Percentiles rank a stretch among this genome's conserved stretches.
Evolutionary conservation across 2,797 vertebrate genomes (phyloP).

Genomic region (Tenualosa ilisha): DNA sequence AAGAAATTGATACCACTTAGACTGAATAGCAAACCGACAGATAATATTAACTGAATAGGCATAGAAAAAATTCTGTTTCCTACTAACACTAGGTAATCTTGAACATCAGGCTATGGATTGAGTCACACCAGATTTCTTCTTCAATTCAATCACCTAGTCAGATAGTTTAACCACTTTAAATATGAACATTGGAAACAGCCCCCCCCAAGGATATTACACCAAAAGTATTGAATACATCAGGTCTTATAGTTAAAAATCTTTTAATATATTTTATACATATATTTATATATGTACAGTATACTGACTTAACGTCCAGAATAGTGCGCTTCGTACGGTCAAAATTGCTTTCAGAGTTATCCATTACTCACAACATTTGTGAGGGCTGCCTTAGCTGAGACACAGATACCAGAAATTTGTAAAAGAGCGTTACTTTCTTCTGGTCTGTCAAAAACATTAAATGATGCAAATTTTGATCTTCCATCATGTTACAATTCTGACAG

Average conservation of each 20-base stretch:
- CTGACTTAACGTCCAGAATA: constrained; percentile 66
- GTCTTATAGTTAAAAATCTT: constrained; percentile 75
- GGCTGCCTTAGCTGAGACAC: neutral
- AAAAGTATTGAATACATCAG: neutral
- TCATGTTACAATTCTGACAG: neutral
- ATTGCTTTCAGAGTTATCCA: constrained; percentile 4
- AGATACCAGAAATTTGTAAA: neutral
- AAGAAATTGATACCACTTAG: too few relatives aligned
- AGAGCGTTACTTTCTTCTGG: neutral
- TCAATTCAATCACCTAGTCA: too few relatives aligned
- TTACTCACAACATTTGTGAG: neutral
- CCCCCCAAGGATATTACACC: neutral
- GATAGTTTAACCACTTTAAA: too few relatives aligned
- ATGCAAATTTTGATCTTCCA: neutral
- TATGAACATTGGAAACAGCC: too few relatives aligned
- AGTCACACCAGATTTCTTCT: too few relatives aligned
- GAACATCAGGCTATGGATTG: too few relatives aligned
- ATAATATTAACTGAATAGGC: too few relatives aligned
- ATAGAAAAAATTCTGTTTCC: too few relatives aligned
- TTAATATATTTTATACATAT: constrained; percentile 84
- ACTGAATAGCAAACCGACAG: too few relatives aligned
- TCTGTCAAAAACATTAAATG: neutral
- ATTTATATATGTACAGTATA: constrained; percentile 81
- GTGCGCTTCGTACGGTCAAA: constrained; percentile 47
- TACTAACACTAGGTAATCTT: too few relatives aligned